Evolutionary conservation across 1,140 invertebrate genomes (phyloP), one percentile per base, ranked within the genome.

Genomic region (Drosophila sp.): DNA sequence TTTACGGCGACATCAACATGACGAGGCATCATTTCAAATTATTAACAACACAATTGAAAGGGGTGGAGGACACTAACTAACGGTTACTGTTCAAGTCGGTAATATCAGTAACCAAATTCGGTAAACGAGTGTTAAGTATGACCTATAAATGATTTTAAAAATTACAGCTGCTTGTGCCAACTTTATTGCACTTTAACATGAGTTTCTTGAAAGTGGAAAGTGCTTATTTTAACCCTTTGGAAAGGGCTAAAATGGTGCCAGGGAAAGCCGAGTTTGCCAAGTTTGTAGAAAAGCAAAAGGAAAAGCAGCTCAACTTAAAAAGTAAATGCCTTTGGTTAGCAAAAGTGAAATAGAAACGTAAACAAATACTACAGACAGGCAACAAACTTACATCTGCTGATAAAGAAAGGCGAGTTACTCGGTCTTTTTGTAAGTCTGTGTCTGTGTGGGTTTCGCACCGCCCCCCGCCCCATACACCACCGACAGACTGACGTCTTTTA

Each of bases 291-390:
- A 73, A 72, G 57, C 34, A 78, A 69, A 76, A 51, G 63, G 14
- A 62, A 59, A 53, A 76, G 38, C 62, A 25, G 56, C 38, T 67
- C 57, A 58, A 64, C 54, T 63, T 72, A 46, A 77, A 84, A 78
- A 78, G 76, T 61, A 87, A 87, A 87, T 76, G 78, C 78, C 66
- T 82, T 80, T 89, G 79, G 72, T 72, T 64, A 73, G 80, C 67
- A 78, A 89, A 89, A 89, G 79, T 89, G 83, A 89, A 89, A 89
- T 72, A 89, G 61, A 75, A 74, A 75, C 70, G 58, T 80, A 89
- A 89, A 89, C 79, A 89, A 89, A 89, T 87, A 83, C 79, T 51
- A 71, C 54, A 40, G 27, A 32, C 54, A 63, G 53, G 48, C 40
- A 61, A 78, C 64, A 59, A 51, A 83, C 83, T 89, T 83, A 89